A percentile compares a stretch with the other conserved stretches of the same genome.
These are phyloP conservation scores for Enteromius anoplus DNA, from an alignment of 2,797 vertebrate genomes.

Conservation along the genomic window DNA sequence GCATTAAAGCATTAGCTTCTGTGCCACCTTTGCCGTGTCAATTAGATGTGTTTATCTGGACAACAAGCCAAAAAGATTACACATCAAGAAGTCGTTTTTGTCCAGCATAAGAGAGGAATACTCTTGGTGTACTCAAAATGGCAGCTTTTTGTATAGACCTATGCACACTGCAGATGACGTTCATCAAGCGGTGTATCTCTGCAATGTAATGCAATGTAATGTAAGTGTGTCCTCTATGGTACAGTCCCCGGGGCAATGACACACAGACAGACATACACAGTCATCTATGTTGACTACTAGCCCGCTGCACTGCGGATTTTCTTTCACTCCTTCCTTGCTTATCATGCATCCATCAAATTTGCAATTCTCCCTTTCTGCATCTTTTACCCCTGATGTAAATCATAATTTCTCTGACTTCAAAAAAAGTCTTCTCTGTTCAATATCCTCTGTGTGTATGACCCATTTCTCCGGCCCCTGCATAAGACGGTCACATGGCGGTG, in stretches of 20 bases:
- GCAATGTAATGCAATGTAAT: conserved; percentile 12
- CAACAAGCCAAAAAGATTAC: neutral
- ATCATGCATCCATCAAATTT: neutral
- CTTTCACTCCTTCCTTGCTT: neutral
- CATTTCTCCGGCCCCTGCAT: conserved; percentile 39
- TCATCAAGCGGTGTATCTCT: conserved; percentile 24
- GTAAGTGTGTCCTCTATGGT: conserved; percentile 36
- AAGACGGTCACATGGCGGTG: conserved; percentile 35
- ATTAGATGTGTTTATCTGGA: neutral
- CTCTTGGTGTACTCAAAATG: neutral
- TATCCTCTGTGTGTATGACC: conserved; percentile 44
- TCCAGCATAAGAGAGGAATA: conserved; percentile 7
- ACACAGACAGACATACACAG: conserved; percentile 33
- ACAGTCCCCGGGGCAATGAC: conserved; percentile 50
- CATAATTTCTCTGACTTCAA: conserved; percentile 7
- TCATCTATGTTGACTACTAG: neutral
- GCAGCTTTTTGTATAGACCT: neutral
- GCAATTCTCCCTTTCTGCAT: neutral
- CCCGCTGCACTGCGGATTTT: conserved; percentile 10
- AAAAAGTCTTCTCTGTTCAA: conserved; percentile 6
- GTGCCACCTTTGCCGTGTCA: neutral
- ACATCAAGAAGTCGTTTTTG: neutral
- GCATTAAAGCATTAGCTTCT: neutral
- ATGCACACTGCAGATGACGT: conserved; percentile 29
- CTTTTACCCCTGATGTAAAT: neutral